phyloP scores from a whole-genome alignment of 1,140 invertebrate genomes.

The Cyclargus thomasi region DNA sequence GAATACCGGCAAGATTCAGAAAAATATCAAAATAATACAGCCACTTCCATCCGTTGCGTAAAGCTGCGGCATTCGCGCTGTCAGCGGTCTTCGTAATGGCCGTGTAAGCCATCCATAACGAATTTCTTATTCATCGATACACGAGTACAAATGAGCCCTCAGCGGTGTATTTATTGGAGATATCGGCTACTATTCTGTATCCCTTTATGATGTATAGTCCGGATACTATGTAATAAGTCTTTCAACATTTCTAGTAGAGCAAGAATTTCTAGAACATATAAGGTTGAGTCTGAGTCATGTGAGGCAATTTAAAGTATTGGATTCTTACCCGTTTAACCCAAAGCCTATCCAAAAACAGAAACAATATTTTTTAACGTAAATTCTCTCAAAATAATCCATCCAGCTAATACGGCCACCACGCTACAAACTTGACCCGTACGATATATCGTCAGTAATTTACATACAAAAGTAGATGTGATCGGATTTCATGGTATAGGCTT shows the following conservation, averaged over 20 bases:
- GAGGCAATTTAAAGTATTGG: too few species aligned
- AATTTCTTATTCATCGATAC: conserved; percentile 74
- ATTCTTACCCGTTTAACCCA: background rate
- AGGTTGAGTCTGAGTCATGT: too few species aligned
- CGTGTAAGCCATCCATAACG: conserved; percentile 69
- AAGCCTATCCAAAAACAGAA: too few species aligned
- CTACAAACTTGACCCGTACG: conserved; percentile 31
- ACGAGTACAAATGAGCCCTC: conserved; percentile 68
- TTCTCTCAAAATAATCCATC: too few species aligned
- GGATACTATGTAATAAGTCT: too few species aligned
- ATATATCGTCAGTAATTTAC: conserved; percentile 24
- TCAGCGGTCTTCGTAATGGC: conserved; percentile 52
- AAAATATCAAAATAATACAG: background rate
- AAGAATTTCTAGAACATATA: too few species aligned
- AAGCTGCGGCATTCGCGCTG: conserved; percentile 11
- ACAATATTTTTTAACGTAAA: too few species aligned
- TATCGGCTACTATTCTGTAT: too few species aligned
- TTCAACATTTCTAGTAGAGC: too few species aligned
- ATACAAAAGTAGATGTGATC: conserved; percentile 13
- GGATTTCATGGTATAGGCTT: conserved; percentile 8
- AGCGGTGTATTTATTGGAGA: conserved; percentile 16
- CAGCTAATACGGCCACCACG: conserved; percentile 47
- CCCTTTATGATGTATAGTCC: too few species aligned
- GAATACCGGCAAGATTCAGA: too few species aligned
- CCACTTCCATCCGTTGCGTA: background rate